Conservation (phyloP, 1,140 invertebrate genomes). For the Penaeus chinensis region DNA sequence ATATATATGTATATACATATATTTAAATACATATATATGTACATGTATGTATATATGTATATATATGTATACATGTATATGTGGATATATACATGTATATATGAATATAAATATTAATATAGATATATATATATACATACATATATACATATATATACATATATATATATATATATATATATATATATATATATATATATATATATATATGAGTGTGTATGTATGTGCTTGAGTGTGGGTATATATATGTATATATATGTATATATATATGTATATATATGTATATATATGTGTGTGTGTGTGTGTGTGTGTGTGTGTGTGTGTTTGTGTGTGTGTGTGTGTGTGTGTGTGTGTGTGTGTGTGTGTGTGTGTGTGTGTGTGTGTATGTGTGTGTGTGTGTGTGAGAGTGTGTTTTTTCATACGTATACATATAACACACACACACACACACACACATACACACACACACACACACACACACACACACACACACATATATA, state of each 20-base stretch:
- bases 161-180: background rate
- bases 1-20: constrained; percentile 4
- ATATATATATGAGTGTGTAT: background rate
- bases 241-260: background rate
- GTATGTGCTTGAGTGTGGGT: background rate
- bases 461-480: background rate
- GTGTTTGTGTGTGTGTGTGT: background rate
- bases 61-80: constrained; percentile 8
- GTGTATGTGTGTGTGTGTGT: background rate
- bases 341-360: background rate
- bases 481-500: background rate
- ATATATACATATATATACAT: background rate
- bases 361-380: constrained; percentile 19
- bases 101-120: background rate
- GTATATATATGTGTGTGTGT: background rate
- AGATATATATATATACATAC: constrained; percentile 8
- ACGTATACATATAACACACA: background rate
- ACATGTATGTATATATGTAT: constrained; percentile 3
- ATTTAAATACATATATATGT: background rate
- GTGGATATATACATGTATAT: constrained; percentile 4
- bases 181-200: background rate
- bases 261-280: background rate
- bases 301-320: background rate
- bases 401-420: background rate
- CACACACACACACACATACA: background rate